These are phyloP conservation scores for Crematogaster levior DNA, from an alignment of 2,888 invertebrate species.

Conservation along the genomic window DNA sequence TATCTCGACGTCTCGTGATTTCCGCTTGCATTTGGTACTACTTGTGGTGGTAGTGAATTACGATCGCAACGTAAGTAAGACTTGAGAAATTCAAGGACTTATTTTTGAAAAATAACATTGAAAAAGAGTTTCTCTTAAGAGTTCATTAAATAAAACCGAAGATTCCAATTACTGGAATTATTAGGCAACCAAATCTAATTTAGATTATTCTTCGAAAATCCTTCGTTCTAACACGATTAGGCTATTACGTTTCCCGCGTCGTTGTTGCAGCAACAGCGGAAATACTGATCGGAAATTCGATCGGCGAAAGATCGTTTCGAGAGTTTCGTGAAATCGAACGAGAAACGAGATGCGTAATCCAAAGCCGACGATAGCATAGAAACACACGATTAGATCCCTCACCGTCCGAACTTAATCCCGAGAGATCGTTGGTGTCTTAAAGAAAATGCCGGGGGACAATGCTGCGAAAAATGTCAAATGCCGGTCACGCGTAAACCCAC, in stretches of 20 bases:
- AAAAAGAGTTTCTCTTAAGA: background rate
- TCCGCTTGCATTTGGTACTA: conserved; percentile 26
- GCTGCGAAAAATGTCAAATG: conserved; percentile 63
- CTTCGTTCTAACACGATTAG: background rate
- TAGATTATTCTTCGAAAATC: background rate
- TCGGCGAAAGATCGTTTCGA: background rate
- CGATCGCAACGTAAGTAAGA: conserved; percentile 10
- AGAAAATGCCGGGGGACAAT: conserved; percentile 66
- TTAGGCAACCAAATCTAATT: background rate
- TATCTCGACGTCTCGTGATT: conserved; percentile 36
- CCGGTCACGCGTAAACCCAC: conserved; percentile 68
- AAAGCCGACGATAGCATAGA: conserved; percentile 56
- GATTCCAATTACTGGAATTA: background rate
- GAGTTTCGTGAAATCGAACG: background rate
- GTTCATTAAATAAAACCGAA: background rate
- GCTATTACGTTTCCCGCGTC: background rate
- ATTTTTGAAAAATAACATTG: background rate
- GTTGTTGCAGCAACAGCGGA: background rate
- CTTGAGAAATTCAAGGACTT: conserved; percentile 3
- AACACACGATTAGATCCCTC: conserved; percentile 68
- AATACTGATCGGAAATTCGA: background rate
- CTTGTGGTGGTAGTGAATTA: conserved; percentile 31
- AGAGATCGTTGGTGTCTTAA: conserved; percentile 62
- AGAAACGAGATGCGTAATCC: background rate
- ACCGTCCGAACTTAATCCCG: conserved; percentile 64